Base-by-base conservation (phyloP, 2,888 invertebrate genomes). In the Cremastinae sp. region DNA sequence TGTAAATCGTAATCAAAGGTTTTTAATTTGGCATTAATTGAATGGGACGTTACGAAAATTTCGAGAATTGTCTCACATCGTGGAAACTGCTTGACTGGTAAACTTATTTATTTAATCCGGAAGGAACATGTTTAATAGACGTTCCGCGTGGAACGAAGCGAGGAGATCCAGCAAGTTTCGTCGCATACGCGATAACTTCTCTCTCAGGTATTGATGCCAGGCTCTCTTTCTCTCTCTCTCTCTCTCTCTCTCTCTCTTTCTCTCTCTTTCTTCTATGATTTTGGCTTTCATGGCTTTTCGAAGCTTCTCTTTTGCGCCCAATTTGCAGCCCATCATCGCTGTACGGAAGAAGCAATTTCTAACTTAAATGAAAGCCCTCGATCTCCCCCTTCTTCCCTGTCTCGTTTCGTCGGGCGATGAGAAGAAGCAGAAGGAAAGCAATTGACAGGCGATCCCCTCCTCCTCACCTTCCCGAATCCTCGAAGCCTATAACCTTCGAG, bases 261-360 rank as follows among this genome's bases (percentile, higher is more conserved):
- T 51, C 41, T 36, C 20, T 9, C 20, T 18, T 36, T 38, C 18
- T 18, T 16, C 58, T 54, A 43, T 56, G 41, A 47, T 47, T 70
- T 59, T 36, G 56, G 62, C 62, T 34, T 53, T 49, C 65, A 43
- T 81, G 74, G 77, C 78, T 84, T 84, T 83, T 82, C 81, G 81
- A 82, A 82, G 84, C 12, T 85, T 86, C 86, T 83, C 87, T 88
- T 89, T 88, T 86, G 88, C 88, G 87, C 88, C 88, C 89, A 90
- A 90, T 90, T 90, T 90, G 89, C 86, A 86, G 87, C 87, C 89
- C 89, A 90, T 90, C 90, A 89, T 90, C 87, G 85, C 88, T 84
- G n/a, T n/a, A 87, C 89, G 89, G 89, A 89, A 89, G 90, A 90
- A 90, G 89, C 90, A 90, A 90, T 90, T 90, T 89, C 89, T 87